phyloP scores from a whole-genome alignment of 2,113 vertebrate species.

The Euleptes europaea region DNA sequence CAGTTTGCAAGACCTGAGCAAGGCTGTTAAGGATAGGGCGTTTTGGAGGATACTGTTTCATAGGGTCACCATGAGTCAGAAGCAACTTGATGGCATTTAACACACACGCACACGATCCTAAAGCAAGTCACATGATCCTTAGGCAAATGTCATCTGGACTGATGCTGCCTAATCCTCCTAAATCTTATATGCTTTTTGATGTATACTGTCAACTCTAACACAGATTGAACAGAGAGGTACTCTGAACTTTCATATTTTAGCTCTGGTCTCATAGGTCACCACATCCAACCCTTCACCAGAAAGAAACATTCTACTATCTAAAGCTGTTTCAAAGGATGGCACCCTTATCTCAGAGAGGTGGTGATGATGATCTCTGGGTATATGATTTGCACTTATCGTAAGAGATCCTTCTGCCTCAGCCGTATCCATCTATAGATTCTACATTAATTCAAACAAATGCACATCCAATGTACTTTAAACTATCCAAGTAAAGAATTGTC shows the following conservation, averaged over 20 bases:
- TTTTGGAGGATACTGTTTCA: too few relatives aligned
- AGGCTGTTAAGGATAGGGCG: too few relatives aligned
- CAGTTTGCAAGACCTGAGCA: too few relatives aligned
- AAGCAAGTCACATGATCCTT: too few relatives aligned
- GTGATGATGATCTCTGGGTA: not conserved
- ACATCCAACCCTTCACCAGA: not conserved
- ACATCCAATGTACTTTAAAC: too few relatives aligned
- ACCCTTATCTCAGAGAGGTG: not conserved
- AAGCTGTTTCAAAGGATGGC: not conserved
- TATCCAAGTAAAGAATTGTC: too few relatives aligned
- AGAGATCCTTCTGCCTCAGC: not conserved
- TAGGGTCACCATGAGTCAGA: too few relatives aligned
- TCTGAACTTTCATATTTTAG: not conserved
- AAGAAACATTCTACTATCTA: not conserved
- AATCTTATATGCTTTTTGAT: not conserved
- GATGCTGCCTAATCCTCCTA: not conserved
- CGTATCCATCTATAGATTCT: not conserved
- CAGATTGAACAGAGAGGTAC: not conserved
- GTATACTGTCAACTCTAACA: not conserved
- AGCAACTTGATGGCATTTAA: too few relatives aligned
- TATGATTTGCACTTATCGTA: not conserved
- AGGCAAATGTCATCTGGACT: not conserved
- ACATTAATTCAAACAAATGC: too few relatives aligned
- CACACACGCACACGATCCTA: too few relatives aligned
- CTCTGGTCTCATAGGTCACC: not conserved